phyloP scores from a whole-genome alignment of 2,797 vertebrate species.

The Anguilla obscura region DNA sequence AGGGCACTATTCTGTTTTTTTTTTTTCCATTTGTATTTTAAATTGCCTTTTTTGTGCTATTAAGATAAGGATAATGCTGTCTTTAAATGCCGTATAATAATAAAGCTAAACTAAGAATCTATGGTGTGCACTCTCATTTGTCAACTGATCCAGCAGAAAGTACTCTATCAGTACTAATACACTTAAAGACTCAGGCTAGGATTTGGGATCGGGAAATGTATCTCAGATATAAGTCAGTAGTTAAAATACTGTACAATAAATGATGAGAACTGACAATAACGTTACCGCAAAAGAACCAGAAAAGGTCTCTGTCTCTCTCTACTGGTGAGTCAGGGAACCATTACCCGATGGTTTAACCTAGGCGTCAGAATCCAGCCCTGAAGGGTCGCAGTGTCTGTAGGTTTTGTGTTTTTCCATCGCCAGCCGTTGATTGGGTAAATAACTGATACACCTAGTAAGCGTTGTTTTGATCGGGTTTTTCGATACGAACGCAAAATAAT shows the following conservation, averaged over 20 bases:
- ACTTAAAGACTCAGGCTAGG: background rate
- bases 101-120: background rate
- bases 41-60: background rate
- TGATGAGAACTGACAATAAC: background rate
- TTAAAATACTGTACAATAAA: background rate
- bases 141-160: background rate
- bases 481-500: background rate
- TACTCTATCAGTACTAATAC: background rate
- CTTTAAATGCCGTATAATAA: background rate
- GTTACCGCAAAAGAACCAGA: background rate
- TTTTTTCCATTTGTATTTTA: background rate
- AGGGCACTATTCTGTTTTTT: background rate
- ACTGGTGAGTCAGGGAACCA: background rate
- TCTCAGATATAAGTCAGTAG: background rate
- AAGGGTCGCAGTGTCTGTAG: too few relatives aligned
- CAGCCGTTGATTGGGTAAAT: too few relatives aligned
- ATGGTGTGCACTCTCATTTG: background rate
- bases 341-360: background rate
- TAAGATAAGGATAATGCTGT: background rate
- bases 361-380: background rate
- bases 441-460: too few relatives aligned
- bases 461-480: background rate
- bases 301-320: background rate
- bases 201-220: background rate
- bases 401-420: too few relatives aligned